These are phyloP conservation scores for Sturmia bella DNA, from an alignment of 2,888 invertebrate species.

Conservation along the genomic window DNA sequence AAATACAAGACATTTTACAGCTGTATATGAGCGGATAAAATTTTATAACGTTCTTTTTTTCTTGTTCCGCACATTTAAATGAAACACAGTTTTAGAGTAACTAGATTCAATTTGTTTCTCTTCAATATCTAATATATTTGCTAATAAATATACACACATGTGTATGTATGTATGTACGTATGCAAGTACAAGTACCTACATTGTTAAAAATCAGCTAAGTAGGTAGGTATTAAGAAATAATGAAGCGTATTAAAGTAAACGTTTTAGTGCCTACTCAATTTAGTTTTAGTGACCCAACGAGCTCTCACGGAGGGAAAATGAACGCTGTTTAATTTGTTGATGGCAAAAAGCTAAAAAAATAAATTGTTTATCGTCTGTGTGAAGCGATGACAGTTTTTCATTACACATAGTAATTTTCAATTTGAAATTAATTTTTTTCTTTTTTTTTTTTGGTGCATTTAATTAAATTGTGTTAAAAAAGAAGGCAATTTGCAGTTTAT, in stretches of 20 bases:
- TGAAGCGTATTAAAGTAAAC: neutral
- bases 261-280: conserved; percentile 57
- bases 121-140: neutral
- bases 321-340: neutral
- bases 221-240: too few relatives aligned
- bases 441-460: conserved; percentile 7
- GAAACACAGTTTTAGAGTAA: conserved; percentile 1
- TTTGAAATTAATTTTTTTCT: neutral
- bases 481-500: conserved; percentile 10
- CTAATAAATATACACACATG: neutral
- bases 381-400: conserved; percentile 4
- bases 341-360: neutral
- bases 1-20: too few relatives aligned
- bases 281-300: conserved; percentile 21
- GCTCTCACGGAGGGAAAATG: conserved; percentile 28
- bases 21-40: too few relatives aligned
- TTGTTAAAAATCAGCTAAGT: conserved; percentile 22
- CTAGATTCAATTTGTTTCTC: neutral
- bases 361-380: neutral
- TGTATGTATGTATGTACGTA: neutral
- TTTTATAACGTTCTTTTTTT: neutral
- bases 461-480: neutral
- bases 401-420: neutral
- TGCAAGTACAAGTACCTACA: too few relatives aligned
- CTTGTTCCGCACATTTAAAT: neutral